Percentiles rank a stretch among this genome's conserved stretches.
Conservation (phyloP, 2,113 vertebrate genomes). For the Varanus komodoensis region DNA sequence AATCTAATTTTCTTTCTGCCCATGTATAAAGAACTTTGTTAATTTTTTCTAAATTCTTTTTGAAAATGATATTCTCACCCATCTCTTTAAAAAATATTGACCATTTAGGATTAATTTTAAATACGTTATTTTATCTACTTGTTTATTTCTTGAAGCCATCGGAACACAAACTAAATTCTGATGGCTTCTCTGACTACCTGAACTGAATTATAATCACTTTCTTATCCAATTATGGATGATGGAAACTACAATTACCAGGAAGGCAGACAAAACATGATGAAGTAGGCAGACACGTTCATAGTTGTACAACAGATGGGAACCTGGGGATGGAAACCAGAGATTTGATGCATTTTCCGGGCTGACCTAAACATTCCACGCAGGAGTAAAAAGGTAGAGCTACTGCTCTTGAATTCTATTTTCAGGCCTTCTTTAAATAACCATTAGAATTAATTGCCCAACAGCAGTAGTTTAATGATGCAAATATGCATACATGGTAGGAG, state of each 20-base stretch:
- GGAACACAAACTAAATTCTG: background rate
- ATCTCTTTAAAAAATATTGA: background rate
- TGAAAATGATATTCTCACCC: too few species aligned
- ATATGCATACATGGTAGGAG: background rate
- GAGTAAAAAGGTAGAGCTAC: background rate
- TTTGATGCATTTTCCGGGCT: background rate
- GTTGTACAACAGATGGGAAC: background rate
- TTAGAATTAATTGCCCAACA: background rate
- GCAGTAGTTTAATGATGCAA: background rate
- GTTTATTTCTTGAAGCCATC: background rate
- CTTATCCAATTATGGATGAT: background rate
- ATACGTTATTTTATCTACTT: background rate
- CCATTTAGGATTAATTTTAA: background rate
- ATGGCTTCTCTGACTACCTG: background rate
- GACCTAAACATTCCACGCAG: background rate
- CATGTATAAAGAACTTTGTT: too few species aligned
- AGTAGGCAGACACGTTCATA: background rate
- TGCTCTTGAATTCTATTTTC: background rate
- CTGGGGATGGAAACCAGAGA: background rate
- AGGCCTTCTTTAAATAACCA: background rate
- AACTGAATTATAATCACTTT: accelerated
- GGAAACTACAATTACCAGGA: background rate
- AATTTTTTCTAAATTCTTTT: too few species aligned
- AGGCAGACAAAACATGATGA: background rate
- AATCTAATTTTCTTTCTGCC: too few species aligned